Percentiles rank a stretch among this genome's conserved stretches.
Evolutionary conservation across 2,797 vertebrate species (phyloP).

Genomic region (Pangasius macronema): DNA sequence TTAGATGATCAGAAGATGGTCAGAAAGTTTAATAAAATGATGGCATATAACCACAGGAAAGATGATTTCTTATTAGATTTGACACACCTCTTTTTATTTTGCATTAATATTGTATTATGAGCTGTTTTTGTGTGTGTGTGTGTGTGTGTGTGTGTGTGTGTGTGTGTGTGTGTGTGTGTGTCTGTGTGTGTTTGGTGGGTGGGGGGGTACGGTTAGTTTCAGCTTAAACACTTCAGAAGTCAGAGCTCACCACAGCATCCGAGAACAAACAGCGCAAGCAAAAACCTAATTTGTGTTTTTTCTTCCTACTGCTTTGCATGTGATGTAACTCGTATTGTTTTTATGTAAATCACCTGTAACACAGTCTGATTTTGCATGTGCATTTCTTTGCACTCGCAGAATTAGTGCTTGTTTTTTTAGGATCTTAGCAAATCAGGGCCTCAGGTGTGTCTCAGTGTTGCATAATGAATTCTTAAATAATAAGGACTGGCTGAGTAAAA

Average conservation of each 20-base stretch:
- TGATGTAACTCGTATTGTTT: not conserved
- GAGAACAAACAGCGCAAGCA: not conserved
- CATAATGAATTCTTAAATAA: not conserved
- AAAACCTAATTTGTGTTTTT: not conserved
- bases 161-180: too few relatives aligned
- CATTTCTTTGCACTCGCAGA: not conserved
- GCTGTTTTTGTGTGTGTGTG: not conserved
- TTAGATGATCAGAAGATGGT: too few relatives aligned
- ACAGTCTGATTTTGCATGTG: not conserved
- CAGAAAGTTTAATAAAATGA: not conserved
- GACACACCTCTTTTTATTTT: not conserved
- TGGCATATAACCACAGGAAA: not conserved
- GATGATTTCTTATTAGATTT: not conserved
- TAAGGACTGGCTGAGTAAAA: not conserved
- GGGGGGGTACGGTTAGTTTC: not conserved
- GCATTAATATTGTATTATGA: not conserved
- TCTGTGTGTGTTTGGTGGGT: too few relatives aligned
- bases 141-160: too few relatives aligned
- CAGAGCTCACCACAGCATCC: not conserved
- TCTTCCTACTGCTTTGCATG: not conserved
- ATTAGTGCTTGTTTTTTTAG: not conserved
- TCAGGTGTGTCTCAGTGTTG: not conserved
- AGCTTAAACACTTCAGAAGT: not conserved
- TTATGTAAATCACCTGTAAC: not conserved
- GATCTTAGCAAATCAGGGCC: not conserved